Evolutionary conservation across 1,140 invertebrate species (phyloP).

Genomic region (Plectrocnemia conspersa): DNA sequence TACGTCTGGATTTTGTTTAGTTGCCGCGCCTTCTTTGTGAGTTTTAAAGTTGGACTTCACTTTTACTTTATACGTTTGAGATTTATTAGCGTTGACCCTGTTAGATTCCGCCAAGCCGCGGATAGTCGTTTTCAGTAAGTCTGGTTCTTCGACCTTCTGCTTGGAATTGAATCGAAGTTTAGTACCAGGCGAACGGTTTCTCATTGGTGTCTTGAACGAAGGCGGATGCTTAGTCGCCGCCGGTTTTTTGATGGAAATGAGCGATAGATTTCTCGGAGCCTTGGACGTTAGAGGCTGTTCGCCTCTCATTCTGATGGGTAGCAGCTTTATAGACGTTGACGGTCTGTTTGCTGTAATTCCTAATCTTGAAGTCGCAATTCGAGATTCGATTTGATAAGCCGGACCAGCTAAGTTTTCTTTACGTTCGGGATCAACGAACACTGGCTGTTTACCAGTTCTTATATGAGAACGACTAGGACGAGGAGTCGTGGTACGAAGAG

Average conservation of each 20-base stretch:
- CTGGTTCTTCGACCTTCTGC: slow-evolving; percentile 19
- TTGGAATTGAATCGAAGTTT: slow-evolving; percentile 23
- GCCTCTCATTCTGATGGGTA: slow-evolving; percentile 9
- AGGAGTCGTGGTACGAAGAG: slow-evolving; percentile 4
- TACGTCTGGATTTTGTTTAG: slow-evolving; percentile 2
- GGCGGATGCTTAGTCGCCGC: slow-evolving; percentile 15
- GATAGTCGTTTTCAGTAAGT: slow-evolving; percentile 10
- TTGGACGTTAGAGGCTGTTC: slow-evolving; percentile 20
- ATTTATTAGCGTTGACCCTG: slow-evolving; percentile 17
- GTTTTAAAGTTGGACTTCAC: slow-evolving; percentile 14
- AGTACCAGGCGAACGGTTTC: slow-evolving; percentile 19
- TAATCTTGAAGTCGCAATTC: slow-evolving; percentile 8
- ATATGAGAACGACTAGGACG: slow-evolving; percentile 5
- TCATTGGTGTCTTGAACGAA: slow-evolving; percentile 12
- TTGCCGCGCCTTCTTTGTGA: slow-evolving; percentile 10
- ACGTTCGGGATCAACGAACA: slow-evolving; percentile 15
- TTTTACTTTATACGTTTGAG: slow-evolving; percentile 17
- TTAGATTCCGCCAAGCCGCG: slow-evolving; percentile 28
- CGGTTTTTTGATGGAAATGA: slow-evolving; percentile 30
- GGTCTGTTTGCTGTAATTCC: slow-evolving; percentile 2
- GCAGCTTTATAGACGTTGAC: slow-evolving; percentile 10
- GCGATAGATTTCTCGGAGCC: slow-evolving; percentile 27
- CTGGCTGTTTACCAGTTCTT: slow-evolving; percentile 11
- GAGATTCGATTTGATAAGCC: slow-evolving; percentile 3
- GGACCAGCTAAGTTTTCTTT: slow-evolving; percentile 26